These are phyloP conservation scores for Ochropleura plecta DNA, from an alignment of 2,888 invertebrate genomes.

Conservation along the genomic window DNA sequence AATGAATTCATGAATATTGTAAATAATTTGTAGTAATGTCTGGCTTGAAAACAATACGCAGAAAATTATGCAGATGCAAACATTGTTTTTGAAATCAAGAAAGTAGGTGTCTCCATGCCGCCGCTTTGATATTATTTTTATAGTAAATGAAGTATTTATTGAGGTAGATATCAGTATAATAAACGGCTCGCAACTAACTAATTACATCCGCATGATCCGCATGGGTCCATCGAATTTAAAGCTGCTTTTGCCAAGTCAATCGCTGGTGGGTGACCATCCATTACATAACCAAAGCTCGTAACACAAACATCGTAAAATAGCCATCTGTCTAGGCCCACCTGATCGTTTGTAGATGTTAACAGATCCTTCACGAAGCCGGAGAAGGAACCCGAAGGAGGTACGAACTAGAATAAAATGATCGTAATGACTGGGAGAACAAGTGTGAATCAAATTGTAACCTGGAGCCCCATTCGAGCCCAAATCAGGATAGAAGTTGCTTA, in stretches of 20 bases:
- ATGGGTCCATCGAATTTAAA: not conserved
- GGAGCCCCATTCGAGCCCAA: no score
- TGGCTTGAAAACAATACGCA: not conserved
- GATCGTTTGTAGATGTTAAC: not conserved
- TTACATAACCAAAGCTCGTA: no score
- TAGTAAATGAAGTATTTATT: not conserved
- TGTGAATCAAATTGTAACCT: no score
- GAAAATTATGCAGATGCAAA: not conserved
- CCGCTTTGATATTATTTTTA: not conserved
- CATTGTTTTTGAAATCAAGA: not conserved
- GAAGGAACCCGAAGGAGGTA: no score
- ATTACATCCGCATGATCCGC: not conserved
- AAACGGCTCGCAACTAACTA: not conserved
- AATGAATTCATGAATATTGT: conserved; percentile 12
- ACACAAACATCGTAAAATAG: no score
- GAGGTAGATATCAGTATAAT: not conserved
- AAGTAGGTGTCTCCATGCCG: not conserved
- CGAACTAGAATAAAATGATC: no score
- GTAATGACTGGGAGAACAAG: no score
- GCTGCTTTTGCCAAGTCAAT: not conserved
- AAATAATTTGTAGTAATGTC: not conserved
- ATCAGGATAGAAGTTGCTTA: no score
- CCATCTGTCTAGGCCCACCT: no score
- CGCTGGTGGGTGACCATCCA: not conserved
- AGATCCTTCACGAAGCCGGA: no score